Percentiles rank a stretch among this genome's conserved stretches.
These are phyloP conservation scores for Zootoca vivipara DNA, from an alignment of 2,113 vertebrate species.

Conservation along the genomic window DNA sequence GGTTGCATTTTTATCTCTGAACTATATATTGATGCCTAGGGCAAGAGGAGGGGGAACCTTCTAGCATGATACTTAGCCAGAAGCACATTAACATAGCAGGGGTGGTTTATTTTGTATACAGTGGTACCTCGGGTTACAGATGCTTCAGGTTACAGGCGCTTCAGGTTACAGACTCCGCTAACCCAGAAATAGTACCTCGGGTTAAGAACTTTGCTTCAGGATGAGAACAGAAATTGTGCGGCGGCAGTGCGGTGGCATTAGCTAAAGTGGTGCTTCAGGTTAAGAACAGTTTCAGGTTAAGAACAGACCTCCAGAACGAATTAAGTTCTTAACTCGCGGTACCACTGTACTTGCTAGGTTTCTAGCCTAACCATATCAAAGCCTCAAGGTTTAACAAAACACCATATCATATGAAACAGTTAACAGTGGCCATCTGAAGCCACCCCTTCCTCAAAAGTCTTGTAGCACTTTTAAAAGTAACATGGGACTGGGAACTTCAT, in stretches of 20 bases:
- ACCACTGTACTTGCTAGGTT: background rate
- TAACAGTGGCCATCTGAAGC: background rate
- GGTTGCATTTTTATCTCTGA: background rate
- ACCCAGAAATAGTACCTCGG: too few relatives aligned
- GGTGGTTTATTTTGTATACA: background rate
- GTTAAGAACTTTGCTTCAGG: too few relatives aligned
- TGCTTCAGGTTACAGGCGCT: too few relatives aligned
- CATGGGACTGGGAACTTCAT: background rate
- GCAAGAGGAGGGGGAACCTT: background rate
- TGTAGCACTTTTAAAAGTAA: background rate
- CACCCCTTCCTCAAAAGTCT: background rate
- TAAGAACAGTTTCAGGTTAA: too few relatives aligned
- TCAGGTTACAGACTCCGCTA: too few relatives aligned
- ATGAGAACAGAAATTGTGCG: too few relatives aligned
- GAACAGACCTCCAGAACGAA: too few relatives aligned
- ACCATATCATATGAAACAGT: background rate
- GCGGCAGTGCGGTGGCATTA: too few relatives aligned
- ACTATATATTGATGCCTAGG: rapidly evolving
- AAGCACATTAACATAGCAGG: background rate
- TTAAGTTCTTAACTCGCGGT: too few relatives aligned
- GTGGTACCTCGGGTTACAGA: too few relatives aligned
- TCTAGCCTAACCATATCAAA: background rate
- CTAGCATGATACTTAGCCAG: background rate
- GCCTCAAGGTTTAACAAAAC: background rate
- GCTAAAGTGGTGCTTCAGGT: too few relatives aligned